Conservation (phyloP, 2,113 vertebrate genomes). For the Alligator mississippiensis region DNA sequence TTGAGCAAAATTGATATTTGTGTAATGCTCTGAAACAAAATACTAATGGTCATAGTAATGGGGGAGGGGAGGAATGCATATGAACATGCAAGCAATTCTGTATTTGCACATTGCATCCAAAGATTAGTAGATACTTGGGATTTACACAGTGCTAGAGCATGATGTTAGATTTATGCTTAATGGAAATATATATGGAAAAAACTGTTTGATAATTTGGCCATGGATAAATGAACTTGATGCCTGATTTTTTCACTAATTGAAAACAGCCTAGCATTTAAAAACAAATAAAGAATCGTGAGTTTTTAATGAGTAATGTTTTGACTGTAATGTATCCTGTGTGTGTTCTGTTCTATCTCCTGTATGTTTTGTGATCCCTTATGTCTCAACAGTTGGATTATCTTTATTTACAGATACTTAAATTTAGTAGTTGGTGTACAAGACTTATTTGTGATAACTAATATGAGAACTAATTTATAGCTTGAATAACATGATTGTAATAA, state of each 20-base stretch:
- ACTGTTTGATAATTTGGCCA: neutral
- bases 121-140: neutral
- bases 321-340: neutral
- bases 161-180: constrained; percentile 19
- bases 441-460: constrained; percentile 45
- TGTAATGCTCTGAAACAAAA: constrained; percentile 27
- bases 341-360: neutral
- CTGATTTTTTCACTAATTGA: neutral
- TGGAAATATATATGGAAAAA: neutral
- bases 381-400: constrained; percentile 32
- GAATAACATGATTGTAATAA: constrained; percentile 53
- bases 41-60: neutral
- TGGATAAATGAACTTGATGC: neutral
- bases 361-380: constrained; percentile 1
- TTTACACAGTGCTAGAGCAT: neutral
- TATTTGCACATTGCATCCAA: neutral
- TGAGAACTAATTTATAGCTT: constrained; percentile 44
- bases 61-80: neutral
- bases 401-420: constrained; percentile 9
- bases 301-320: neutral
- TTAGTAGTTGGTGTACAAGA: constrained; percentile 44
- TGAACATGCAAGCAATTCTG: neutral
- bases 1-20: constrained; percentile 54
- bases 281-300: neutral
- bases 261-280: neutral